Evolutionary conservation across 2,797 vertebrate genomes (phyloP).

Genomic region (Orestias chungarensis): DNA sequence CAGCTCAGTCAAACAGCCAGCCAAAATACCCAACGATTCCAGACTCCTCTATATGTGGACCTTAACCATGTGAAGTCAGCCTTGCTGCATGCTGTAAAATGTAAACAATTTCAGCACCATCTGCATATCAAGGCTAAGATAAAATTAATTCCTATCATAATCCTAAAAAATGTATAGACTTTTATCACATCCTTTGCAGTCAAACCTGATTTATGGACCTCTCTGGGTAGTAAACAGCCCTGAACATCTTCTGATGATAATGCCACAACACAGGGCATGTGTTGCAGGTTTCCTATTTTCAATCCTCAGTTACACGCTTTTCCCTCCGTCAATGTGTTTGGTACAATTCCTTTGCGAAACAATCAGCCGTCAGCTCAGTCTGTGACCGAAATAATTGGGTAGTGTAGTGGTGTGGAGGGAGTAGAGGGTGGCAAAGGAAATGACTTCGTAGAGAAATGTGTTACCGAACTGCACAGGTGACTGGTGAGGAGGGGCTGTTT

Average conservation of each 20-base stretch:
- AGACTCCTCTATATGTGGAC: neutral
- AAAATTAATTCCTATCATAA: neutral
- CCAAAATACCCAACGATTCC: slow-evolving; percentile 15
- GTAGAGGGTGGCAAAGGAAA: slow-evolving; percentile 1
- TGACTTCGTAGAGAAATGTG: neutral
- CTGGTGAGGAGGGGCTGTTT: neutral
- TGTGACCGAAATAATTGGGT: too few relatives aligned
- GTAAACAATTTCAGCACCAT: neutral
- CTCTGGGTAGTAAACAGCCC: neutral
- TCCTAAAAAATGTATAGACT: neutral
- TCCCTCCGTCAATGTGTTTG: neutral
- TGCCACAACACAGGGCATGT: neutral
- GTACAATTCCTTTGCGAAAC: neutral
- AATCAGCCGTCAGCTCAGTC: neutral
- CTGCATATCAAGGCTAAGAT: neutral
- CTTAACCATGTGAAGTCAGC: neutral
- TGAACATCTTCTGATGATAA: neutral
- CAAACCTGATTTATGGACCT: neutral
- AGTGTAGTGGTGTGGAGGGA: neutral
- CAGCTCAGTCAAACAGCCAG: slow-evolving; percentile 54
- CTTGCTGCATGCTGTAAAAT: neutral
- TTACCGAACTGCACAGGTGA: neutral
- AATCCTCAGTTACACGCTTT: neutral
- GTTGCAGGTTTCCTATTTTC: neutral
- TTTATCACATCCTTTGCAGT: neutral